Percentiles rank a stretch among this genome's conserved stretches.
These are phyloP conservation scores for Urosaurus nigricauda DNA, from an alignment of 2,797 vertebrate genomes.

Conservation along the genomic window DNA sequence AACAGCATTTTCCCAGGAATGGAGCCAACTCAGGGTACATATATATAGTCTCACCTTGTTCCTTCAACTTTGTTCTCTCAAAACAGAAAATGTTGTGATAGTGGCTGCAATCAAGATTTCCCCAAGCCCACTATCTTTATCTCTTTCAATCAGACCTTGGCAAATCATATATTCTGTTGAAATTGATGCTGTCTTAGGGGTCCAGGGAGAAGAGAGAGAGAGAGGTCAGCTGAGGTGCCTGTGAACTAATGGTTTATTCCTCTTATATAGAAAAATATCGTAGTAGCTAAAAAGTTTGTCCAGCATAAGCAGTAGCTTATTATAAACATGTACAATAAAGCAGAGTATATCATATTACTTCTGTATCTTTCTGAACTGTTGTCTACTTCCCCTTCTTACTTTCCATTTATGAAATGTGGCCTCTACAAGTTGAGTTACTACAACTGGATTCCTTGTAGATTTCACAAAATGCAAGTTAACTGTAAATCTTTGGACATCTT, in stretches of 20 bases:
- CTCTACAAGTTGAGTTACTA: neutral
- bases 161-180: neutral
- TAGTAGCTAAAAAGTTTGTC: neutral
- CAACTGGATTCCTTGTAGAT: neutral
- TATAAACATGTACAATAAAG: slow-evolving; percentile 1
- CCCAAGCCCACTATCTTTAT: neutral
- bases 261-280: neutral
- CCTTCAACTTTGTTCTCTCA: neutral
- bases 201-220: neutral
- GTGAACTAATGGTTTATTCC: neutral
- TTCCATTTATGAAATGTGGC: slow-evolving; percentile 22
- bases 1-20: neutral
- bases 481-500: slow-evolving; percentile 23
- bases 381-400: slow-evolving; percentile 21
- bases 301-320: neutral
- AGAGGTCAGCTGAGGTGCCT: neutral
- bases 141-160: neutral
- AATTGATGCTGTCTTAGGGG: neutral
- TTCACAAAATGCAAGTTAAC: slow-evolving; percentile 5
- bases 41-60: neutral
- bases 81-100: neutral
- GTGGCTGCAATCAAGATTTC: neutral
- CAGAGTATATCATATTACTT: neutral
- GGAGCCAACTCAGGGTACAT: too few species aligned
- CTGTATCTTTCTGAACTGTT: slow-evolving; percentile 5